Base-by-base conservation (phyloP, 2,888 invertebrate genomes). In the Leuctra nigra region DNA sequence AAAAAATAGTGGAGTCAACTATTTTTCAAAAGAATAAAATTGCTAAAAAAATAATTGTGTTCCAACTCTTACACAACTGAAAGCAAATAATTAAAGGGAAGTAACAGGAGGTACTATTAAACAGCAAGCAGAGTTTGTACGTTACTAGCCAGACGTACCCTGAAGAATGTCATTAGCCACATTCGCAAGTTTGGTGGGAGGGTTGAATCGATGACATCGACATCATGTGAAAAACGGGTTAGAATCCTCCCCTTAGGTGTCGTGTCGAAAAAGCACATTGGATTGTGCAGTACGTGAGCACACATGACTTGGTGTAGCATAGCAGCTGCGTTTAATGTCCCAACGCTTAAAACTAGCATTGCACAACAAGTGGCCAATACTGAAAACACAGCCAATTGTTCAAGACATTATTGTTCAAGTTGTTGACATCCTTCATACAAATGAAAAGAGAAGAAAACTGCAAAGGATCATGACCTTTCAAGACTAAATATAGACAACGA, bases 221-320 rank as follows among this genome's bases (percentile, higher is more conserved):
- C 70, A 69, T 82, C 82, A 62, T 71, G 75, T 61, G 79, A 73
- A 68, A 81, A 78, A 62, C 83, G 75, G 69, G 80, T 80, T 54
- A 90, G 75, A 65, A 90, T 81, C 64, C 89, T 77, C 70, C 89
- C 89, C 63, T 81, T 65, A 44, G 89, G 89, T 55, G 88, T 89
- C 65, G 82, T 83, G 72, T 90, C 89, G 75, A 86, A 89, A 75
- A 86, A 86, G 62, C 77, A 77, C 74, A 81, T 78, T 59, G 84
- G 83, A 65, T 76, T 79, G 64, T 77, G 76, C 54, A 87, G 73
- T 63, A 84, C 73, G 64, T 75, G 73, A 53, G 68, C 63, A 62
- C 86, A 71, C 64, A 84, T 72, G 61, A 67, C 65, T 65, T 73
- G 72, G 69, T 86, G 86, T 63, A 86, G 75, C 64, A 68, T 69